phyloP scores from a whole-genome alignment of 2,888 invertebrate genomes.

The Cryptocheilus praepositus region DNA sequence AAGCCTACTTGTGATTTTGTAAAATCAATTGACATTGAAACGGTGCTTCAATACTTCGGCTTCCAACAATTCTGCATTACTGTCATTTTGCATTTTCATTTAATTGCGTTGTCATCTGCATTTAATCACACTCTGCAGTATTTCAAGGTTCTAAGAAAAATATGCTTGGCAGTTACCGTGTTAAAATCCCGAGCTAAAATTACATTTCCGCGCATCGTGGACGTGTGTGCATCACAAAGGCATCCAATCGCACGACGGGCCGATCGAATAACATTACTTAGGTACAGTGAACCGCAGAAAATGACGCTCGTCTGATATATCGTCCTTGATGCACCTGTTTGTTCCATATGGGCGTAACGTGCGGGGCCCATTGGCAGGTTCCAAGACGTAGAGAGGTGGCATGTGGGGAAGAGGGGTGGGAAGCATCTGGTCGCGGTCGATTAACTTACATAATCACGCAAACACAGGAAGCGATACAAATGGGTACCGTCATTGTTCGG shows the following conservation, averaged over 20 bases:
- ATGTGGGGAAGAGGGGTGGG: slow-evolving; percentile 10
- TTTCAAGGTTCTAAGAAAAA: too few relatives aligned
- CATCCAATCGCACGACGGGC: neutral
- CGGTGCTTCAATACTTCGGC: too few relatives aligned
- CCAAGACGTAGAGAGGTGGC: slow-evolving; percentile 4
- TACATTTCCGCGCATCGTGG: too few relatives aligned
- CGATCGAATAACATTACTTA: slow-evolving; percentile 11
- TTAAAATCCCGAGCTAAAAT: too few relatives aligned
- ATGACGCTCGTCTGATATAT: slow-evolving; percentile 16
- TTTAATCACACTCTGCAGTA: too few relatives aligned
- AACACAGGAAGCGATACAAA: slow-evolving; percentile 56
- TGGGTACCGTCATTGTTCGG: slow-evolving; percentile 53
- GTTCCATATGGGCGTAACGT: slow-evolving; percentile 3
- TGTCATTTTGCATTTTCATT: too few relatives aligned
- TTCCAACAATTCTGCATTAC: too few relatives aligned
- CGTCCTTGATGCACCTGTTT: slow-evolving; percentile 59
- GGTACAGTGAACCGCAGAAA: slow-evolving; percentile 14
- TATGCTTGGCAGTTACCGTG: too few relatives aligned
- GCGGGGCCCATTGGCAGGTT: slow-evolving; percentile 20
- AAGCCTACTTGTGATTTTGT: too few relatives aligned
- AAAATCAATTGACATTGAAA: too few relatives aligned
- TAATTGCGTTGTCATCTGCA: too few relatives aligned
- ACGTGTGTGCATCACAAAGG: too few relatives aligned
- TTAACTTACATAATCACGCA: slow-evolving; percentile 51
- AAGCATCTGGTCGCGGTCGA: slow-evolving; percentile 24